Base-by-base conservation (phyloP, 2,797 vertebrate species). In the Discoglossus pictus region DNA sequence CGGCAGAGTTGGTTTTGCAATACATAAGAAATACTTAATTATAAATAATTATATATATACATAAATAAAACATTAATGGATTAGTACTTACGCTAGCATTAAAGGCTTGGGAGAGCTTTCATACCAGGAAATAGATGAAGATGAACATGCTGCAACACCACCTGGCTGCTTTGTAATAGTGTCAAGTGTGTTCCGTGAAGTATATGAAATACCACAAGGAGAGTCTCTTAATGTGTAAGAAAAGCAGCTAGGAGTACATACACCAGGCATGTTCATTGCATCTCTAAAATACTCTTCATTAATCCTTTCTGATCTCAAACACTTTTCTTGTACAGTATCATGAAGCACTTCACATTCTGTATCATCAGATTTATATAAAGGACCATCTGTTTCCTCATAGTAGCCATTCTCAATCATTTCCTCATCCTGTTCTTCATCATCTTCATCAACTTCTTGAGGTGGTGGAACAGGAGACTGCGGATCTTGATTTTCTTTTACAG, bases 401-500 rank as follows among this genome's bases (percentile, higher is more conserved):
- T 94, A 98, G 54, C 97, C 97, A 1, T 99, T 99, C 83, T 99
- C 93, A 40, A 98, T 91, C 94, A 96, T 97, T 71, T 95, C 93
- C 15, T 92, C 90, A 74, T 98, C 85, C 36, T 90, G 84, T 4
- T 88, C 85, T 6, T 81, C 84, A 9, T 90, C 92, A 0, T 89
- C 80, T 6, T 94, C 89, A 2, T 91, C 84, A 21, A 83, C 77
- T 0, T 84, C 76, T 68, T 86, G 85, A 44, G 88, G 82, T 23
- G 80, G 75, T 63, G 79, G 75, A 69, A 71, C 60, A 74, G 69
- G 40, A 2, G 68, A 36, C 74, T 74, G 77, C 6, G 78, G 80
- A 56, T 70, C 79, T 56, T 50, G 72, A 7, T 34, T 53, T 54
- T 86, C 83, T 55, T 87, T 92, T 53, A 89, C 83, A 78, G 85